These are phyloP conservation scores for Pollimyrus isidori DNA, from an alignment of 2,113 vertebrate genomes.

Conservation along the genomic window DNA sequence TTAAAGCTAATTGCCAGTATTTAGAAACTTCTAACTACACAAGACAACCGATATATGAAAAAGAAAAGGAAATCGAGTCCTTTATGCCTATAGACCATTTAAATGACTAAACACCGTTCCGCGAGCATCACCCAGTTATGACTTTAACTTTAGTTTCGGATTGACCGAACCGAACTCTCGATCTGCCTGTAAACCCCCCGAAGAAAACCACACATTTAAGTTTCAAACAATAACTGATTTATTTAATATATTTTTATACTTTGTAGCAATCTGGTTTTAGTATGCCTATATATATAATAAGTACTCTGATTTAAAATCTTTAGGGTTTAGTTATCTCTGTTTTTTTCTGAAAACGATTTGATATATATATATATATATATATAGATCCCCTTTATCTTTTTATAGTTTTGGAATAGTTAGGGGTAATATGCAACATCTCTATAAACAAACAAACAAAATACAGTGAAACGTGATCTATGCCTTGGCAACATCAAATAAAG, in stretches of 20 bases:
- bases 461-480: constrained; percentile 70
- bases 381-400: constrained; percentile 56
- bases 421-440: constrained; percentile 71
- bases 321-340: constrained; percentile 47
- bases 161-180: not conserved
- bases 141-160: not conserved
- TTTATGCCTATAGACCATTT: not conserved
- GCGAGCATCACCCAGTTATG: not conserved
- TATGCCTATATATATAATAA: constrained; percentile 63
- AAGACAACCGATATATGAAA: not conserved
- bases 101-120: not conserved
- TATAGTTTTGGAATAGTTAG: constrained; percentile 58
- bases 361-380: constrained; percentile 42
- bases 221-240: constrained; percentile 91
- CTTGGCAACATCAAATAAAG: constrained; percentile 69
- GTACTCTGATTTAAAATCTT: constrained; percentile 81
- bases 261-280: constrained; percentile 75
- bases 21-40: not conserved
- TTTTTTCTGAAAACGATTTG: constrained; percentile 53
- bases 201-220: constrained; percentile 52
- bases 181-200: not conserved
- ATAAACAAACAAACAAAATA: constrained; percentile 56
- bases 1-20: too few relatives aligned
- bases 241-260: constrained; percentile 81
- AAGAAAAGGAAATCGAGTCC: not conserved